Percentiles rank a stretch among this genome's conserved stretches.
Evolutionary conservation across 2,113 vertebrate genomes (phyloP).

Genomic region (Lasiurus cinereus): DNA sequence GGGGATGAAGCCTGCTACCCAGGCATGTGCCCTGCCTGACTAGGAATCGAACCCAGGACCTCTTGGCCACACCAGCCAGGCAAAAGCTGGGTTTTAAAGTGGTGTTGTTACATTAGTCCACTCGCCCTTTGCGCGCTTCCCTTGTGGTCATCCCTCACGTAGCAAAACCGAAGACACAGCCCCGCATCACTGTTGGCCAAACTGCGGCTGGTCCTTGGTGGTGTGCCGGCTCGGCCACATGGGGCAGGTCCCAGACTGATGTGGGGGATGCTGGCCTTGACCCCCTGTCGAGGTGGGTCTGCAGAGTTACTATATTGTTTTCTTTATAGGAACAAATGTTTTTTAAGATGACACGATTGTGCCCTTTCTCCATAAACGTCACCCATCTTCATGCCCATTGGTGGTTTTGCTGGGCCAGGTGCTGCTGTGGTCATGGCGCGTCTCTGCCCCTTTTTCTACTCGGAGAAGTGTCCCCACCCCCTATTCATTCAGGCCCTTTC

Average conservation of each 20-base stretch:
- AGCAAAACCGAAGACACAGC: too few species aligned
- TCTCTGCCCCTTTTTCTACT: rapidly evolving
- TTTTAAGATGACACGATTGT: rapidly evolving
- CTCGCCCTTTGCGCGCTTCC: neutral
- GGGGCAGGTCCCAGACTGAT: too few species aligned
- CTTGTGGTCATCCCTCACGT: rapidly evolving
- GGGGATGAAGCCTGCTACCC: too few species aligned
- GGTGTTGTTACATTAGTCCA: neutral
- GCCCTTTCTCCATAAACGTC: neutral
- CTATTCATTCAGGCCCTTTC: rapidly evolving
- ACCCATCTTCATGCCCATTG: rapidly evolving
- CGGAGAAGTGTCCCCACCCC: neutral
- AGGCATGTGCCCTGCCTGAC: too few species aligned
- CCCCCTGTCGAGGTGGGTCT: neutral
- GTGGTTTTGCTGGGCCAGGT: neutral
- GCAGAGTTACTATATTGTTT: neutral
- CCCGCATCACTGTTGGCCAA: neutral
- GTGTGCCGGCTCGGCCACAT: neutral
- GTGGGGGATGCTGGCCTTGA: neutral
- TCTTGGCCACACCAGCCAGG: too few species aligned
- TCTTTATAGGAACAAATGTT: neutral
- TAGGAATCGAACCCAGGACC: too few species aligned
- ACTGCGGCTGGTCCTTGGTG: rapidly evolving
- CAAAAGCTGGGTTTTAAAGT: neutral
- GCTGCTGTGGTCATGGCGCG: rapidly evolving